phyloP scores from a whole-genome alignment of 1,140 invertebrate genomes.

The Formica selysi region DNA sequence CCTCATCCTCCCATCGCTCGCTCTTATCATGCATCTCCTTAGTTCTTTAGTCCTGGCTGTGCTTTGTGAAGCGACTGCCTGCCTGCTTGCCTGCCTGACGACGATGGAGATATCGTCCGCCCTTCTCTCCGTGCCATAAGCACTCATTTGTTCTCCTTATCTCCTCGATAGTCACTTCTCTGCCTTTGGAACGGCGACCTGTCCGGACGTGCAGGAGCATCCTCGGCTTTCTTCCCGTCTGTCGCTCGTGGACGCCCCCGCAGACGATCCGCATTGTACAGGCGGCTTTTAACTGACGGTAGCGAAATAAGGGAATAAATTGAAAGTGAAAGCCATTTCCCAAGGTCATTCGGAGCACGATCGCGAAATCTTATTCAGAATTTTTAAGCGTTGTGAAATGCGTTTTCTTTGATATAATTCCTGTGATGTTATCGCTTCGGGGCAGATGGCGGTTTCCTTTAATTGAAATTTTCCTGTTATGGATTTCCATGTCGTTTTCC shows the following conservation, averaged over 20 bases:
- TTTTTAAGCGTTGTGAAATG: slow-evolving; percentile 31
- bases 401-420: slow-evolving; percentile 49
- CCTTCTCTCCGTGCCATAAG: slow-evolving; percentile 61
- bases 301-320: slow-evolving; percentile 62
- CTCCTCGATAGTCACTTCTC: slow-evolving; percentile 72
- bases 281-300: slow-evolving; percentile 19
- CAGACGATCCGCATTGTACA: slow-evolving; percentile 63
- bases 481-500: slow-evolving; percentile 26
- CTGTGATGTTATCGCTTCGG: slow-evolving; percentile 20
- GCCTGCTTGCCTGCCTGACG: slow-evolving; percentile 10
- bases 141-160: slow-evolving; percentile 75
- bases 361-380: slow-evolving; percentile 44
- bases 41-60: slow-evolving; percentile 71
- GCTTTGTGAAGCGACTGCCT: slow-evolving; percentile 68
- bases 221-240: slow-evolving; percentile 27
- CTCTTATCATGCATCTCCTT: slow-evolving; percentile 73
- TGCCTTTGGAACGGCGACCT: slow-evolving; percentile 54
- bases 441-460: slow-evolving; percentile 31
- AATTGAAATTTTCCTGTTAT: slow-evolving; percentile 45
- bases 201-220: slow-evolving; percentile 20
- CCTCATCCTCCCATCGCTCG: slow-evolving; percentile 46
- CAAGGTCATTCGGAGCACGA: slow-evolving; percentile 41
- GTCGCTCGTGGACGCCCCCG: slow-evolving; percentile 15
- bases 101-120: slow-evolving; percentile 70
- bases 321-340: slow-evolving; percentile 60